These are phyloP conservation scores for Falcaria lacertinaria DNA, from an alignment of 2,888 invertebrate species.

Conservation along the genomic window DNA sequence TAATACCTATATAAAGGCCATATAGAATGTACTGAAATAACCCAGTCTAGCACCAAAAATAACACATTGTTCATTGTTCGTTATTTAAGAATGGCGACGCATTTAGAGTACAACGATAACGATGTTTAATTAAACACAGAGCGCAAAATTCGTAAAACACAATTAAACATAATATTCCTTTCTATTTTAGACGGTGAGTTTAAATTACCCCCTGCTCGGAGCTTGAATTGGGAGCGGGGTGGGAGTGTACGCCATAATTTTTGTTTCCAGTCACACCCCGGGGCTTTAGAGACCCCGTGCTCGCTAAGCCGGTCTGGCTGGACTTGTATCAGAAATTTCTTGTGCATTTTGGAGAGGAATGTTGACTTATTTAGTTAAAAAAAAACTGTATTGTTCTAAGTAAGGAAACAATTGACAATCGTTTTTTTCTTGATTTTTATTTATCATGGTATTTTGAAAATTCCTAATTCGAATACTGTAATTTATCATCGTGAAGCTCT, in stretches of 20 bases:
- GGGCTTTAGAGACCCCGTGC: slow-evolving; percentile 15
- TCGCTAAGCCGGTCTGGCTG: slow-evolving; percentile 7
- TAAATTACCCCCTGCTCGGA: slow-evolving; percentile 30
- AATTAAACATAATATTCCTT: slow-evolving; percentile 28
- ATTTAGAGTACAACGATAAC: slow-evolving; percentile 1
- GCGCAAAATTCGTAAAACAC: slow-evolving; percentile 5
- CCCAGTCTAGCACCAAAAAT: no score
- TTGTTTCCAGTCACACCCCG: slow-evolving; percentile 39
- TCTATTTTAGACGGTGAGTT: slow-evolving; percentile 34
- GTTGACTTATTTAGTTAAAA: no score
- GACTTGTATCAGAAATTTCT: slow-evolving; percentile 9
- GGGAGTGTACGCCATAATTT: slow-evolving; percentile 37
- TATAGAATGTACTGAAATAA: no score
- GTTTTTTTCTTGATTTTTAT: no score
- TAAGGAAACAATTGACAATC: no score
- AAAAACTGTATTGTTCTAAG: no score
- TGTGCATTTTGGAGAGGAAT: background rate
- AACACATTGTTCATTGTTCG: slow-evolving; percentile 5
- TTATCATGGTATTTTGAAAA: no score
- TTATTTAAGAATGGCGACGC: background rate
- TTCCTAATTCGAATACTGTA: no score
- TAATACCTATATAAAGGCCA: no score
- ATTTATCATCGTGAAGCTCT: no score
- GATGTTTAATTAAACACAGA: slow-evolving; percentile 10
- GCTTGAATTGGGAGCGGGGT: slow-evolving; percentile 17